phyloP scores from a whole-genome alignment of 92 coral and sea anemone genomes.

The Meandrina meandrites region DNA sequence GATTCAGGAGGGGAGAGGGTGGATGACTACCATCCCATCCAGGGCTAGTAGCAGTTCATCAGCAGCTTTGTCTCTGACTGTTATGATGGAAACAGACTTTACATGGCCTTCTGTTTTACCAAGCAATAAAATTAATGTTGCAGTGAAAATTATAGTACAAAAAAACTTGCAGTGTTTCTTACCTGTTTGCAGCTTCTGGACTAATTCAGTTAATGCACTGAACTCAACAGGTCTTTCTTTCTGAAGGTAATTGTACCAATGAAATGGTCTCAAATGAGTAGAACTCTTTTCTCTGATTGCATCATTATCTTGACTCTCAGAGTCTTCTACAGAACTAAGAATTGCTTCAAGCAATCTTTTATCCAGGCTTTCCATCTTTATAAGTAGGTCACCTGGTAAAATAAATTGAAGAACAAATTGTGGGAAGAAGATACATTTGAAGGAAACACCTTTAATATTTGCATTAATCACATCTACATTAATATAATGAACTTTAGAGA shows the following conservation, averaged over 20 bases:
- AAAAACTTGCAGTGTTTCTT: neutral
- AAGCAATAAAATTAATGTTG: neutral
- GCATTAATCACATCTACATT: neutral
- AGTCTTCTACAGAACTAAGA: slow-evolving; percentile 58
- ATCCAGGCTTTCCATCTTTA: slow-evolving; percentile 74
- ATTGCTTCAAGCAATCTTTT: slow-evolving; percentile 63
- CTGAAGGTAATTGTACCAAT: slow-evolving; percentile 91
- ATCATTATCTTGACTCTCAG: slow-evolving; percentile 30
- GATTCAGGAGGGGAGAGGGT: too few relatives aligned
- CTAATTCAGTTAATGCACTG: slow-evolving; percentile 76
- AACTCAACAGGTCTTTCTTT: slow-evolving; percentile 84
- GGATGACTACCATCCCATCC: too few relatives aligned
- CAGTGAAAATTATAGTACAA: neutral
- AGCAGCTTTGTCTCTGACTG: too few relatives aligned
- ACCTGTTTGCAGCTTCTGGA: slow-evolving; percentile 91
- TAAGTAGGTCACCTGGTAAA: slow-evolving; percentile 78
- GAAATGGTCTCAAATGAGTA: slow-evolving; percentile 65
- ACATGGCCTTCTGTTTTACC: neutral
- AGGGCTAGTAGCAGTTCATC: too few relatives aligned
- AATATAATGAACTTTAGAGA: neutral
- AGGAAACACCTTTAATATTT: too few relatives aligned
- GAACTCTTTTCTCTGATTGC: slow-evolving; percentile 15
- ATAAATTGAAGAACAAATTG: neutral
- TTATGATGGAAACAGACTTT: neutral
- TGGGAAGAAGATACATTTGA: neutral